Percentiles rank a stretch among this genome's conserved stretches.
These are phyloP conservation scores for Psilopsiagon aurifrons DNA, from an alignment of 2,113 vertebrate genomes.

Conservation along the genomic window DNA sequence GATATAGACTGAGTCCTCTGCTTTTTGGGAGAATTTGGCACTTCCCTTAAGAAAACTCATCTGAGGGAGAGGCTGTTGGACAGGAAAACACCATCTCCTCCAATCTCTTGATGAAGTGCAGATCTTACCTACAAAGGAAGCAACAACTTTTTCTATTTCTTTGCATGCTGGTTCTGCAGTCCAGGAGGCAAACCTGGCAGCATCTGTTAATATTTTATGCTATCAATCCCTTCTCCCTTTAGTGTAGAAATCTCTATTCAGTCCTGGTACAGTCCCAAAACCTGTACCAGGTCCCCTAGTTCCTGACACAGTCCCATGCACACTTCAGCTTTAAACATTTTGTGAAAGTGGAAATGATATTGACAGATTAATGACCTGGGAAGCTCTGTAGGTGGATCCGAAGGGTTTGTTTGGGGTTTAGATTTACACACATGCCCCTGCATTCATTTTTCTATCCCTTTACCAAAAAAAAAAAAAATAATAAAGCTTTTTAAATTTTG, in stretches of 20 bases:
- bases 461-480: neutral
- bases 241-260: neutral
- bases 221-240: neutral
- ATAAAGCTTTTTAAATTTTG: neutral
- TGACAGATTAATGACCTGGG: neutral
- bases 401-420: neutral
- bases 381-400: neutral
- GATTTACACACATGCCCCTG: neutral
- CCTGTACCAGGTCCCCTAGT: neutral
- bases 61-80: neutral
- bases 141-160: neutral
- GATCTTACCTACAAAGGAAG: neutral
- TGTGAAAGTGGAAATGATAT: neutral
- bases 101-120: neutral
- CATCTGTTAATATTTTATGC: neutral
- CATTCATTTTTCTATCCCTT: neutral
- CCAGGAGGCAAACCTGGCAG: neutral
- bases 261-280: too few species aligned
- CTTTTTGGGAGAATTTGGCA: neutral
- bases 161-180: neutral
- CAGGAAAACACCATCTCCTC: neutral
- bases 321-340: fast-evolving
- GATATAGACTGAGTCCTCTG: neutral
- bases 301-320: neutral
- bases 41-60: neutral